Conservation (phyloP, 2,888 invertebrate genomes). For the Caenorhabditis sp. region DNA sequence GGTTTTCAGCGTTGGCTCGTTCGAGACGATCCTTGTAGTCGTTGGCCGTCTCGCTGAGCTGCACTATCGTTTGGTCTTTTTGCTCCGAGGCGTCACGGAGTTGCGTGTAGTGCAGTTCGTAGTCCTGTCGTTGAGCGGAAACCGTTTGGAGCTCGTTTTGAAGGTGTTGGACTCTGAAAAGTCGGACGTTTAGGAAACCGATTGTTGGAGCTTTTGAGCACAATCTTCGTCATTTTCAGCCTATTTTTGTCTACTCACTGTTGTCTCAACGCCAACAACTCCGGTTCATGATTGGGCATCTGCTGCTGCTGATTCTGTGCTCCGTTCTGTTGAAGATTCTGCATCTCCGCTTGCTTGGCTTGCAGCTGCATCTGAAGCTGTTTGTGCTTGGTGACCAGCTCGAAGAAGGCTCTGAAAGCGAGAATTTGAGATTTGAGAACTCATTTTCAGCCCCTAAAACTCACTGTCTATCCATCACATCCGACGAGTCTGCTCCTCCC, state of each 20-base stretch:
- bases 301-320: conserved; percentile 36
- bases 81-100: conserved; percentile 34
- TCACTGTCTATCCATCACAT: conserved; percentile 67
- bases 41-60: conserved; percentile 10
- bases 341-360: conserved; percentile 55
- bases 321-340: conserved; percentile 39
- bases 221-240: neutral
- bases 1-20: conserved; percentile 10
- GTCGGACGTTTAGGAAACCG: too few species aligned
- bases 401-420: conserved; percentile 64
- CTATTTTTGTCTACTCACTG: conserved; percentile 31
- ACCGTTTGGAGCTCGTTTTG: conserved; percentile 41
- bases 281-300: conserved; percentile 42
- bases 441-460: neutral
- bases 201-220: too few species aligned
- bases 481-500: conserved; percentile 58
- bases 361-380: conserved; percentile 60
- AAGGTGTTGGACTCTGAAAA: conserved; percentile 38
- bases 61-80: conserved; percentile 36
- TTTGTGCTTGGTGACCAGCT: conserved; percentile 67
- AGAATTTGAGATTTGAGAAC: neutral
- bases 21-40: conserved; percentile 40
- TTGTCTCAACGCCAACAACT: conserved; percentile 43
- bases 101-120: conserved; percentile 41
- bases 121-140: conserved; percentile 28